These are phyloP conservation scores for Synaphobranchus kaupii DNA, from an alignment of 2,797 vertebrate species.

Conservation along the genomic window DNA sequence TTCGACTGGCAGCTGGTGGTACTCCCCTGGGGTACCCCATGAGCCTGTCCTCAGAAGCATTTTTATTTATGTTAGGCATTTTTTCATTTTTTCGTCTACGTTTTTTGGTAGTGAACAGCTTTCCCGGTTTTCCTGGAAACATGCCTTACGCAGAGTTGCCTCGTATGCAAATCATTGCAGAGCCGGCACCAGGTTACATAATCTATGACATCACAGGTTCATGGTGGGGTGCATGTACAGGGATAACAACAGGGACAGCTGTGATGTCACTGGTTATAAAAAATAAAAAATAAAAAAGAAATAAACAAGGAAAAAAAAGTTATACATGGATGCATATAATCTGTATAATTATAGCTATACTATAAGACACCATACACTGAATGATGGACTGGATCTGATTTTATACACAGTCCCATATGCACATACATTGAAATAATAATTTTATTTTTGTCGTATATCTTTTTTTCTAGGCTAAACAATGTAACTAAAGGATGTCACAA, in stretches of 20 bases:
- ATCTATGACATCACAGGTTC: background rate
- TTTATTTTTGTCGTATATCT: background rate
- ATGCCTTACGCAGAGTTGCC: background rate
- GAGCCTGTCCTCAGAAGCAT: constrained; percentile 3
- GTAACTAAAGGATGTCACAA: background rate
- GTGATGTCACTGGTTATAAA: too few relatives aligned
- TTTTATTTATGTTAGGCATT: background rate
- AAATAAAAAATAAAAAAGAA: too few relatives aligned
- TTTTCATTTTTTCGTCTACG: background rate
- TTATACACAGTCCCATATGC: too few relatives aligned
- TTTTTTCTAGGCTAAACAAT: background rate
- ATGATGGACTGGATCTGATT: too few relatives aligned
- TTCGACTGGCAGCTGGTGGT: constrained; percentile 17
- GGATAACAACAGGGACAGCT: background rate
- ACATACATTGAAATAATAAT: background rate
- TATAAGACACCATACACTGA: too few relatives aligned
- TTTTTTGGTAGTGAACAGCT: background rate
- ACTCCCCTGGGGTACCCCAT: background rate
- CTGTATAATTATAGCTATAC: too few relatives aligned
- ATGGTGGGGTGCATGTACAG: too few relatives aligned
- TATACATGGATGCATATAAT: too few relatives aligned
- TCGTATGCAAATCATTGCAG: background rate
- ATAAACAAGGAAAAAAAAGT: too few relatives aligned
- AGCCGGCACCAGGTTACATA: background rate
- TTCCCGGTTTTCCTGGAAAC: background rate